phyloP scores from a whole-genome alignment of 2,797 vertebrate genomes.

The Hemitrygon akajei region DNA sequence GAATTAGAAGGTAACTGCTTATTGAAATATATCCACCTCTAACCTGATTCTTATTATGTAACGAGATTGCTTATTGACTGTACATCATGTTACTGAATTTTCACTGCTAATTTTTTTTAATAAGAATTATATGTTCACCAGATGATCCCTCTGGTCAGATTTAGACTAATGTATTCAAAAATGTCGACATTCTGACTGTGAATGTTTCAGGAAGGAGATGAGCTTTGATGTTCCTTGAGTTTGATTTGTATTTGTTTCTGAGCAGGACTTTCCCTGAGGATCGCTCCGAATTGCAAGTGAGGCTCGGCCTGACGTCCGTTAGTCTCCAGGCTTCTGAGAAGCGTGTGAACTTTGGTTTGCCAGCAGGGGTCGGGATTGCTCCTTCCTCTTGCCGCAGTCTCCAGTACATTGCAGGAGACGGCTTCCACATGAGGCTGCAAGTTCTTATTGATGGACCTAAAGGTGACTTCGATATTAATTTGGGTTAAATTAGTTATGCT shows the following conservation, averaged over 20 bases:
- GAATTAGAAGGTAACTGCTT: background rate
- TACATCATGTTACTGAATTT: background rate
- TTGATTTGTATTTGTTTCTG: conserved; percentile 2
- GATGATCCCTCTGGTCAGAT: background rate
- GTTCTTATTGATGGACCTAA: conserved; percentile 47
- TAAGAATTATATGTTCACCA: background rate
- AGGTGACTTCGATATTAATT: conserved; percentile 45
- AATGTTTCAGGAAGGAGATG: no score
- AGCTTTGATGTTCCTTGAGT: background rate
- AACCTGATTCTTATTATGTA: background rate
- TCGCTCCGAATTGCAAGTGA: conserved; percentile 44
- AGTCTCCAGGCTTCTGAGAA: conserved; percentile 49
- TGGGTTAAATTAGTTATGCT: background rate
- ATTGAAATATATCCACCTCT: background rate
- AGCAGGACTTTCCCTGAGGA: background rate
- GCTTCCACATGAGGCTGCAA: conserved; percentile 70
- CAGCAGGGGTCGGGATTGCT: conserved; percentile 65
- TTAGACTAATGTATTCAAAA: background rate
- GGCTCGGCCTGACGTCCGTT: conserved; percentile 54
- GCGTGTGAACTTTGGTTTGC: conserved; percentile 55
- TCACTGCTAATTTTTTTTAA: background rate
- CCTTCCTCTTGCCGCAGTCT: conserved; percentile 65
- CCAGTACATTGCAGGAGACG: conserved; percentile 54
- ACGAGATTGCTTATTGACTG: background rate
- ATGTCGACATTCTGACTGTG: background rate